These are phyloP conservation scores for Oncorhynchus keta DNA, from an alignment of 2,113 vertebrate genomes.

Conservation along the genomic window DNA sequence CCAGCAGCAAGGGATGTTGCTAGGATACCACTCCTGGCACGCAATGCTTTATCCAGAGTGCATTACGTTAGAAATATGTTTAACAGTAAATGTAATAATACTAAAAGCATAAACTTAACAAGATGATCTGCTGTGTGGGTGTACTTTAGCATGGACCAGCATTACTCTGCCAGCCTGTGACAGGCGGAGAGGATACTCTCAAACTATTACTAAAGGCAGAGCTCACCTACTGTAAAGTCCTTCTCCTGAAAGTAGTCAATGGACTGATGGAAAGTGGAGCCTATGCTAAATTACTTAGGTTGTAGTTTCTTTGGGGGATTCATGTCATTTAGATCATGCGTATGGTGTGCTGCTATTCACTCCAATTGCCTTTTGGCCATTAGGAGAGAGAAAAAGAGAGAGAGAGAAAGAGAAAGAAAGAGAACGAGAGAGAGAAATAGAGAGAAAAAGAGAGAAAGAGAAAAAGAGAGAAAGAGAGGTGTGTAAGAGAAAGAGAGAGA, in stretches of 20 bases:
- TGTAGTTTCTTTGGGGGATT: too few species aligned
- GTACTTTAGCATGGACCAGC: background rate
- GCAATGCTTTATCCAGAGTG: conserved; percentile 40
- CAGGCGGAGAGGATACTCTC: background rate
- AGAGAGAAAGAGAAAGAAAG: too few species aligned
- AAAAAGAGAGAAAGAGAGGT: background rate
- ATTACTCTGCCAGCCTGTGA: conserved; percentile 1
- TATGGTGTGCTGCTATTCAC: background rate
- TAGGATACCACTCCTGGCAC: conserved; percentile 48
- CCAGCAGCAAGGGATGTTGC: conserved; percentile 29
- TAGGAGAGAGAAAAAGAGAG: background rate
- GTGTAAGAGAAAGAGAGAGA: too few species aligned
- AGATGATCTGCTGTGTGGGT: background rate
- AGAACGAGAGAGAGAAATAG: background rate
- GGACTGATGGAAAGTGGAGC: too few species aligned
- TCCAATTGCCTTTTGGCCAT: background rate
- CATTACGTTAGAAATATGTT: conserved; percentile 37
- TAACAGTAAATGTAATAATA: conserved; percentile 35
- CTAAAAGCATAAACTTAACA: conserved; percentile 38
- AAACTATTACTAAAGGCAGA: background rate
- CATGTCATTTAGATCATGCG: too few species aligned
- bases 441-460: background rate
- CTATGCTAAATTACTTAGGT: background rate
- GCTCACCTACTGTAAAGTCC: background rate
- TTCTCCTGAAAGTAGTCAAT: background rate